These are phyloP conservation scores for Salarias fasciatus DNA, from an alignment of 2,797 vertebrate species.

Conservation along the genomic window DNA sequence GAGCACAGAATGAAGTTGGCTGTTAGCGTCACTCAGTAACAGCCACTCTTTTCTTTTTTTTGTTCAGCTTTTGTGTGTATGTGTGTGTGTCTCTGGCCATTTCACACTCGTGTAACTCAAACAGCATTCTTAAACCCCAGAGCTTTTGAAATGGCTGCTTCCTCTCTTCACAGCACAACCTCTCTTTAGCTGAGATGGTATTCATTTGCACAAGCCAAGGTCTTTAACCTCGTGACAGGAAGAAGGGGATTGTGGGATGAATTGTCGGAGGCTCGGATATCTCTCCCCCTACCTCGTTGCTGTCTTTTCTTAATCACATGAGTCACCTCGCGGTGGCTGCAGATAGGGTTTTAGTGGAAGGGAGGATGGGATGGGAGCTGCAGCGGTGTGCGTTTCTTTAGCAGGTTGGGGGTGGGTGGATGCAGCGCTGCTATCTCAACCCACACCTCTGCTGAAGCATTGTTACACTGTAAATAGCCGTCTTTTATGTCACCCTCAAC, in stretches of 20 bases:
- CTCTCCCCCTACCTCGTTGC: conserved; percentile 39
- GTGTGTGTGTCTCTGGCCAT: neutral
- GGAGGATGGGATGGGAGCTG: conserved; percentile 48
- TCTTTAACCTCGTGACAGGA: conserved; percentile 35
- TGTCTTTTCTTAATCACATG: conserved; percentile 74
- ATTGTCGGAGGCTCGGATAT: conserved; percentile 54
- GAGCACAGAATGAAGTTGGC: conserved; percentile 55
- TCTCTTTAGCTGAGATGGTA: conserved; percentile 23
- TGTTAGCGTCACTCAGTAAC: conserved; percentile 30
- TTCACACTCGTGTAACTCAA: conserved; percentile 22
- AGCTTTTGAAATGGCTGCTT: conserved; percentile 41
- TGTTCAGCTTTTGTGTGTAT: neutral
- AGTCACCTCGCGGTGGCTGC: conserved; percentile 58
- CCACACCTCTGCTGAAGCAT: conserved; percentile 29
- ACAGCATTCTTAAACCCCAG: conserved; percentile 29
- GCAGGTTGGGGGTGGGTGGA: conserved; percentile 48
- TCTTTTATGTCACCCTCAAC: conserved; percentile 36
- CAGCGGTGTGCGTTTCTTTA: conserved; percentile 39
- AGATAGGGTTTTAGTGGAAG: conserved; percentile 57
- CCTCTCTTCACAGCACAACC: conserved; percentile 7
- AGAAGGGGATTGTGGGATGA: conserved; percentile 40
- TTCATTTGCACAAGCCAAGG: conserved; percentile 48
- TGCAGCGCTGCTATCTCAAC: conserved; percentile 38
- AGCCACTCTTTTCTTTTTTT: conserved; percentile 23
- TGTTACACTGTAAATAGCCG: conserved; percentile 31